Evolutionary conservation across 2,888 invertebrate species (phyloP), one percentile per base, ranked within the genome.

Genomic region (Drosophila tripunctata): DNA sequence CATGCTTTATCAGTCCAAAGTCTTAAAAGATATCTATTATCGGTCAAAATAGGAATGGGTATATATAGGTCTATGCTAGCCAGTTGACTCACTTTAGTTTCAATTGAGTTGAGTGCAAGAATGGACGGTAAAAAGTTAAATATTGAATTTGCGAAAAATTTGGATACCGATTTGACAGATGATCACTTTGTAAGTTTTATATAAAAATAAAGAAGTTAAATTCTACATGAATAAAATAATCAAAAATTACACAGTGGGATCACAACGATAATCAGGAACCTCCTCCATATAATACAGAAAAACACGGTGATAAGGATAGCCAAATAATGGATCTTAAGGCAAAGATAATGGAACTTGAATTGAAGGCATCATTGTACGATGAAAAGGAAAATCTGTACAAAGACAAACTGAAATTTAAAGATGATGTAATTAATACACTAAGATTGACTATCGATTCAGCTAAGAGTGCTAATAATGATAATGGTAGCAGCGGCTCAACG

Each of bases 41-140:
- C 24, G n/a, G 27, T 27, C 43, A 43, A 10, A 5, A 10, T 6
- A 43, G 10, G 5, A 7, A 17, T n/a, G 27, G 14, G 7, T 3
- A 3, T 27, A 14, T 36, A 19, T 41, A 27, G 19, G 33, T n/a
- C n/a, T 6, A 3, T 27, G 24, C 15, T 27, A n/a, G 21, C 7
- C 27, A 3, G 4, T 10, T 58, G 27, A 47, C 4, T 47, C 33
- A 47, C n/a, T 40, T 61, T 6, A 61, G 33, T 57, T 41, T 31
- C 7, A 6, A 8, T 7, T 4, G 21, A 41, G 15, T 21, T 1
- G n/a, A 14, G 5, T 43, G 10, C n/a, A 15, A 17, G 2, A 2
- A 63, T 63, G 63, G 51, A 63, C 0, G 38, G 15, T 6, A 61
- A 61, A 33, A 51, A 61, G 27, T 12, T 63, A 10, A 63, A 63